Conservation (phyloP, 1,140 invertebrate species). For the Theocolax elegans region DNA sequence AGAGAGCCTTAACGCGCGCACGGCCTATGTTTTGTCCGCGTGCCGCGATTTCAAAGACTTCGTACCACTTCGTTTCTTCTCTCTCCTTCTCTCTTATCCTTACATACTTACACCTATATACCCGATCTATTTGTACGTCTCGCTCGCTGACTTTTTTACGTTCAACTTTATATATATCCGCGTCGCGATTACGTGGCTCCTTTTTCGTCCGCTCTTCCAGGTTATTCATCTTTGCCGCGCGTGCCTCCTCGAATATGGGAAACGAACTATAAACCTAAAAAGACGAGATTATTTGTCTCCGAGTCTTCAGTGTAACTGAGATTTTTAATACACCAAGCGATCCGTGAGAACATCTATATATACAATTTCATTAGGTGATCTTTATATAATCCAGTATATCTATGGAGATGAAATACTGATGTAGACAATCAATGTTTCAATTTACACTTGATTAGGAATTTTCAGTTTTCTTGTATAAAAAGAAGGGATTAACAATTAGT, state of each 20-base stretch:
- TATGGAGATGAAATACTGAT: no score
- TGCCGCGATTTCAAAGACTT: constrained; percentile 49
- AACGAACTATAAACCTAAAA: neutral
- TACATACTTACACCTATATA: constrained; percentile 20
- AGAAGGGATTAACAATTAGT: no score
- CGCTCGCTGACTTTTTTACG: neutral
- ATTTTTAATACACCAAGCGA: neutral
- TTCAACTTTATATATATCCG: neutral
- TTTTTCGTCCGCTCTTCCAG: neutral
- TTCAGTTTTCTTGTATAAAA: no score
- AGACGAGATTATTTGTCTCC: neutral
- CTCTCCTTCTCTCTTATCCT: neutral
- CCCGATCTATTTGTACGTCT: constrained; percentile 32
- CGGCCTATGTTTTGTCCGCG: constrained; percentile 60
- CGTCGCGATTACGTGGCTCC: neutral
- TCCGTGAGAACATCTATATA: no score
- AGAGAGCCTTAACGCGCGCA: neutral
- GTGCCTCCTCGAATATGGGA: neutral
- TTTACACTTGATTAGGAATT: no score
- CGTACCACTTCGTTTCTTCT: neutral
- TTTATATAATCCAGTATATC: no score
- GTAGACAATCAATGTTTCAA: no score
- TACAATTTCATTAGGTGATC: no score
- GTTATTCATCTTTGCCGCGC: neutral
- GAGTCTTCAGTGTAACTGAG: neutral